phyloP scores from a whole-genome alignment of 2,888 invertebrate species.

The Volucella bombylans region DNA sequence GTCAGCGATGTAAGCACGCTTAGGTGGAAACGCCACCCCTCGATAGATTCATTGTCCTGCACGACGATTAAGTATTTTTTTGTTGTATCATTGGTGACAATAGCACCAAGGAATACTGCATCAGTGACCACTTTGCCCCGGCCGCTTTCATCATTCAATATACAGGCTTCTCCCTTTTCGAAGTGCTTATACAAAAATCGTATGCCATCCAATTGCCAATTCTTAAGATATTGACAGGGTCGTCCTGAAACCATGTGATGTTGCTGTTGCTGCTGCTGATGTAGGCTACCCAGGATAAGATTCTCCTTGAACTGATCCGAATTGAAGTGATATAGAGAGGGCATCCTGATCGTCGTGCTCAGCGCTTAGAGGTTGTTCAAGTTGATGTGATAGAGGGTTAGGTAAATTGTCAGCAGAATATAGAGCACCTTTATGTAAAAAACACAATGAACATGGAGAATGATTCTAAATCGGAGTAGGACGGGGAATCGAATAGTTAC shows the following conservation, averaged over 20 bases:
- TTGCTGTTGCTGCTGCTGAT: slow-evolving; percentile 6
- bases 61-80: slow-evolving; percentile 79
- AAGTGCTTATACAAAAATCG: slow-evolving; percentile 79
- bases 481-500: slow-evolving; percentile 79
- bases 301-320: slow-evolving; percentile 78
- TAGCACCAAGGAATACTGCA: slow-evolving; percentile 77
- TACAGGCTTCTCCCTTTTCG: slow-evolving; percentile 78
- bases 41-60: slow-evolving; percentile 78
- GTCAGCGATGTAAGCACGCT: slow-evolving; percentile 77
- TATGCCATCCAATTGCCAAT: slow-evolving; percentile 80
- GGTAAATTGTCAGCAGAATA: slow-evolving; percentile 80
- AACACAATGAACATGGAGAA: slow-evolving; percentile 82
- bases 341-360: slow-evolving; percentile 45
- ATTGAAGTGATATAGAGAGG: slow-evolving; percentile 79
- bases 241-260: slow-evolving; percentile 76
- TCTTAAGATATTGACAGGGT: slow-evolving; percentile 79
- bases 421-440: slow-evolving; percentile 81
- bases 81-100: slow-evolving; percentile 70
- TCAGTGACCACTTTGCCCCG: slow-evolving; percentile 79
- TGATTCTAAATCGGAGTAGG: slow-evolving; percentile 78
- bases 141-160: slow-evolving; percentile 81
- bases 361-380: slow-evolving; percentile 53
- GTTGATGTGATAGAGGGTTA: slow-evolving; percentile 78
- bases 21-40: slow-evolving; percentile 81
- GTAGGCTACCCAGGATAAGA: slow-evolving; percentile 76